phyloP scores from a whole-genome alignment of 2,113 vertebrate genomes.

The Garra rufa region DNA sequence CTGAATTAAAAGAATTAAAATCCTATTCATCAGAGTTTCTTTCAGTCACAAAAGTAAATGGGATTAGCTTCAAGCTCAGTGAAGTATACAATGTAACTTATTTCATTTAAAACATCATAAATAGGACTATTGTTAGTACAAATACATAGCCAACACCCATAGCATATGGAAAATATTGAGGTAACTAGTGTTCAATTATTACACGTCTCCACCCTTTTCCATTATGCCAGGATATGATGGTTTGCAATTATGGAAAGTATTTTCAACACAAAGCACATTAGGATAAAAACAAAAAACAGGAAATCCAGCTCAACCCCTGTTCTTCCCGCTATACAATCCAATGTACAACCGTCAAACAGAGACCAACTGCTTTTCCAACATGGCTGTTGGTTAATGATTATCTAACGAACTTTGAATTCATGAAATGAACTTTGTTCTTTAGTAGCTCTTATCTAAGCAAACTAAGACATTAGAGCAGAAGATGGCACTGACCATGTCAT shows the following conservation, averaged over 20 bases:
- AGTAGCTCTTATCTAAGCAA: conserved; percentile 68
- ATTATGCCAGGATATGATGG: conserved; percentile 47
- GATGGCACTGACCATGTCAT: neutral
- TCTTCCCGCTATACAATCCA: conserved; percentile 43
- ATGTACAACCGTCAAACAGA: neutral
- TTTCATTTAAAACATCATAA: neutral
- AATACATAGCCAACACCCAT: neutral
- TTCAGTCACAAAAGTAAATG: neutral
- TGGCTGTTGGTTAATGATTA: conserved; percentile 68
- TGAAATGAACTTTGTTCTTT: conserved; percentile 58
- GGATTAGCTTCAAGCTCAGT: neutral
- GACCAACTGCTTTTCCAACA: conserved; percentile 27
- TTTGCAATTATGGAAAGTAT: conserved; percentile 32
- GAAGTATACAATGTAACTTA: neutral
- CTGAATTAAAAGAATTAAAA: conserved; percentile 23
- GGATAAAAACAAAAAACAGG: conserved; percentile 49
- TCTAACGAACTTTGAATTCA: conserved; percentile 61
- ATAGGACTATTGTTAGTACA: neutral
- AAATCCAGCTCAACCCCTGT: conserved; percentile 32
- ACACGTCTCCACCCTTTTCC: neutral
- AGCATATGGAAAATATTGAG: conserved; percentile 22
- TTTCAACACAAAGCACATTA: conserved; percentile 47
- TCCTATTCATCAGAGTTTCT: conserved; percentile 6
- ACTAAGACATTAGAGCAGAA: conserved; percentile 50
- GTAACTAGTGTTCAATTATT: neutral